Percentiles rank a stretch among this genome's conserved stretches.
Conservation (phyloP, 1,140 invertebrate genomes). For the Nymphalis io region DNA sequence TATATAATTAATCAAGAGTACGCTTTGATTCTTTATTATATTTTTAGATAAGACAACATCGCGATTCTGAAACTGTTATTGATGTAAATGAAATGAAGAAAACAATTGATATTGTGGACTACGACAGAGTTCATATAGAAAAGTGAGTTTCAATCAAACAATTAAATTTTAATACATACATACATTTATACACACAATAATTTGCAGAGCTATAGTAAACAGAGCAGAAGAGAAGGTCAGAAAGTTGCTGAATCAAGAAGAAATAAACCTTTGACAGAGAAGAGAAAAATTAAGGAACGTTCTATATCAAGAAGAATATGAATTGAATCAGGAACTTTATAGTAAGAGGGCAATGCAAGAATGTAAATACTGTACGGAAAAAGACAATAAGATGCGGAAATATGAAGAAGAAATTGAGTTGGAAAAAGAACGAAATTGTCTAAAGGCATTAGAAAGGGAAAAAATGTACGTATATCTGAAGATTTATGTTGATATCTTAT, state of each 20-base stretch:
- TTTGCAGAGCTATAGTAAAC: slow-evolving; percentile 58
- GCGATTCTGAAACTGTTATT: slow-evolving; percentile 44
- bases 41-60: slow-evolving; percentile 56
- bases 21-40: background rate
- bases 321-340: slow-evolving; percentile 50
- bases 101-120: slow-evolving; percentile 54
- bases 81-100: slow-evolving; percentile 63
- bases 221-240: slow-evolving; percentile 58
- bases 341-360: slow-evolving; percentile 47
- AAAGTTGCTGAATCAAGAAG: slow-evolving; percentile 58
- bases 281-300: slow-evolving; percentile 53
- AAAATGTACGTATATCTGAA: slow-evolving; percentile 59
- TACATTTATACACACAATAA: background rate
- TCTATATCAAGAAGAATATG: slow-evolving; percentile 57
- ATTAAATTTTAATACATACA: background rate
- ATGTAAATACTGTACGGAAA: slow-evolving; percentile 57
- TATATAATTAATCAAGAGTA: no score
- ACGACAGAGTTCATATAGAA: slow-evolving; percentile 64
- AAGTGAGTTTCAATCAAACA: slow-evolving; percentile 49
- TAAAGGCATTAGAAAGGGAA: slow-evolving; percentile 65
- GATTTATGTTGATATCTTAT: background rate
- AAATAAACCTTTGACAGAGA: slow-evolving; percentile 66
- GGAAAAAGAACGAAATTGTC: slow-evolving; percentile 55
- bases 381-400: slow-evolving; percentile 44
- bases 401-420: slow-evolving; percentile 59